Evolutionary conservation across 2,888 invertebrate genomes (phyloP).

Genomic region (Andrena hattorfiana): DNA sequence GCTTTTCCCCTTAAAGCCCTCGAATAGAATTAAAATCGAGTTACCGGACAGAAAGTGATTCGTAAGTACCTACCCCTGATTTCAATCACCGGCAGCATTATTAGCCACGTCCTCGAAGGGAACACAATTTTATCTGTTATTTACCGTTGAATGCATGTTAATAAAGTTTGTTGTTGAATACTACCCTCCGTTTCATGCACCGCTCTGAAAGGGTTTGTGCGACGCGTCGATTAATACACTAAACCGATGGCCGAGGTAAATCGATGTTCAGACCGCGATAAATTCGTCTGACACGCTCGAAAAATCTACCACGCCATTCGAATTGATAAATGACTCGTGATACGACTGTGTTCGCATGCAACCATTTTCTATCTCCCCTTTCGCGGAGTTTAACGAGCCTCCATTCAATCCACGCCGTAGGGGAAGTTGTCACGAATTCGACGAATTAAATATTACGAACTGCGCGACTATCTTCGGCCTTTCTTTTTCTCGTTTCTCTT

Average conservation of each 20-base stretch:
- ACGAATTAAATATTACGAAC: slow-evolving; percentile 27
- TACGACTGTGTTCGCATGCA: slow-evolving; percentile 7
- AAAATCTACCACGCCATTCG: slow-evolving; percentile 28
- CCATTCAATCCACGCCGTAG: slow-evolving; percentile 8
- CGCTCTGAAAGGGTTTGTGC: neutral
- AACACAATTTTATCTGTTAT: neutral
- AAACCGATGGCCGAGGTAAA: slow-evolving; percentile 27
- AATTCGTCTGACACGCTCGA: slow-evolving; percentile 29
- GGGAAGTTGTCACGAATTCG: slow-evolving; percentile 18
- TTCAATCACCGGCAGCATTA: too few species aligned
- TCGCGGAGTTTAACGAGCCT: slow-evolving; percentile 39
- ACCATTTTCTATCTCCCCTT: slow-evolving; percentile 27
- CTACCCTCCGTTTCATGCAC: neutral
- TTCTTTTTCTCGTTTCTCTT: neutral
- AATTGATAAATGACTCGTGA: slow-evolving; percentile 50
- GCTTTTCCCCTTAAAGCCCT: too few species aligned
- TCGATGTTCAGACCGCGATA: slow-evolving; percentile 35
- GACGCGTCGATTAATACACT: slow-evolving; percentile 31
- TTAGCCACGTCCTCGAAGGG: too few species aligned
- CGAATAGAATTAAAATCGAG: too few species aligned
- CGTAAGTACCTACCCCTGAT: too few species aligned
- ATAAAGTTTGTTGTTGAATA: neutral
- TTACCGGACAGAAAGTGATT: too few species aligned
- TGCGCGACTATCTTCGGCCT: neutral
- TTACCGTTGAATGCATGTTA: too few species aligned